Evolutionary conservation across 2,888 invertebrate species (phyloP), one percentile per base, ranked within the genome.

Genomic region (Pristionchus mayeri): DNA sequence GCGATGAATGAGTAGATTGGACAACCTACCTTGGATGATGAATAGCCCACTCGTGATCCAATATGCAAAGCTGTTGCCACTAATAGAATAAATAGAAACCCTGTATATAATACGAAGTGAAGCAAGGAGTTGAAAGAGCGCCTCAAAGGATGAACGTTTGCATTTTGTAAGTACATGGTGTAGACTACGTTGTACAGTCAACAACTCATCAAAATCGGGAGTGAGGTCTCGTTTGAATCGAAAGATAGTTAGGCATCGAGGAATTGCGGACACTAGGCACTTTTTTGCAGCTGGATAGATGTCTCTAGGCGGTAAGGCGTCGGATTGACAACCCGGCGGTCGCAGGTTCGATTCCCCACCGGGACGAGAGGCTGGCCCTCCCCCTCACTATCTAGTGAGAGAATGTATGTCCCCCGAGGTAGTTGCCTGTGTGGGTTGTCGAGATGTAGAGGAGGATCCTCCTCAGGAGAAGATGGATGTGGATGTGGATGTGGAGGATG

Each of bases 281-380:
- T 60, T 30, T 27, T 2, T 4, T 9, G 27, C 27, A 27, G 57
- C 13, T 27, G 27, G 24, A 11, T 30, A 60, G 16, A 27, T 60
- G 57, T 60, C 57, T 60, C 57, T n/a, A 75, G 75, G 75, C 75
- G 75, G 75, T 75, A 75, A 75, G 44, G 16, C 75, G 48, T 44
- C 48, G 24, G 75, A 16, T 7, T 44, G 34, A 75, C 27, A 24
- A 44, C 6, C 75, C 75, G 37, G 13, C 75, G 75, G 18, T 27
- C 75, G 75, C 75, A 48, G 75, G 75, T 75, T 75, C 75, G 75
- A 75, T 27, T 44, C 75, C 34, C 75, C 75, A 44, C 27, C 75
- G 24, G 27, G 75, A 48, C 24, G 21, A 13, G 44, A 30, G 37
- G 24, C 76, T 50, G 48, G 30, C 30, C 76, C 24, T 21, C 48